Percentiles rank a stretch among this genome's conserved stretches.
Conservation (phyloP, 2,888 invertebrate species). For the Spodoptera exigua region DNA sequence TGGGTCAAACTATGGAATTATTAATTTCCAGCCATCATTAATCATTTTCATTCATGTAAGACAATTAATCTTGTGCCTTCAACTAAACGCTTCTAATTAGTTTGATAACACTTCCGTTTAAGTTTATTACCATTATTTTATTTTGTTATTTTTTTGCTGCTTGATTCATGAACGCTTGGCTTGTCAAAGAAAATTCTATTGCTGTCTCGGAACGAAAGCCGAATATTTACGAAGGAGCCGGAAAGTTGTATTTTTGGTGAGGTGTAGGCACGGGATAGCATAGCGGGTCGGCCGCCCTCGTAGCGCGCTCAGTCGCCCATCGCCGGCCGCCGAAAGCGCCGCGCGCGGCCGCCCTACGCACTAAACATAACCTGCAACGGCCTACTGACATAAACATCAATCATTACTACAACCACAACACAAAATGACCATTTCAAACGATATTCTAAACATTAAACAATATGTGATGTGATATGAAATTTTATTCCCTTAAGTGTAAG, state of each 20-base stretch:
- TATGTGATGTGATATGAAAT: conserved; percentile 50
- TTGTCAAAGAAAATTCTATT: conserved; percentile 35
- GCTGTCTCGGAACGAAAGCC: conserved; percentile 36
- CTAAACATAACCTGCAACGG: conserved; percentile 80
- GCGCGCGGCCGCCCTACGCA: conserved; percentile 73
- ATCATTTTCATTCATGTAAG: background rate
- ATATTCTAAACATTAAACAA: conserved; percentile 30
- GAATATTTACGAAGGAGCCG: conserved; percentile 56
- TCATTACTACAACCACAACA: conserved; percentile 22
- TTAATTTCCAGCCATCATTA: conserved; percentile 1
- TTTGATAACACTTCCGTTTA: background rate
- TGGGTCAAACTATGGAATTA: background rate
- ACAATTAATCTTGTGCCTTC: conserved; percentile 2
- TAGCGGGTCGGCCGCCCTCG: conserved; percentile 75
- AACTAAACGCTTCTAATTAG: background rate
- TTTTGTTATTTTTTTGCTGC: conserved; percentile 5
- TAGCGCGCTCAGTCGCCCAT: conserved; percentile 76
- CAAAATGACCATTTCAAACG: conserved; percentile 36
- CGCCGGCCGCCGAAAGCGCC: conserved; percentile 79
- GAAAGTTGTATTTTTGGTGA: conserved; percentile 55
- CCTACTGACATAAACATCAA: conserved; percentile 65
- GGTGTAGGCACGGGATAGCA: conserved; percentile 29
- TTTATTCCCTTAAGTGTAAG: conserved; percentile 35
- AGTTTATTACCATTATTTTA: background rate
- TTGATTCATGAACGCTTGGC: conserved; percentile 30